phyloP scores from a whole-genome alignment of 1,140 invertebrate species.

The Caerostris darwini region DNA sequence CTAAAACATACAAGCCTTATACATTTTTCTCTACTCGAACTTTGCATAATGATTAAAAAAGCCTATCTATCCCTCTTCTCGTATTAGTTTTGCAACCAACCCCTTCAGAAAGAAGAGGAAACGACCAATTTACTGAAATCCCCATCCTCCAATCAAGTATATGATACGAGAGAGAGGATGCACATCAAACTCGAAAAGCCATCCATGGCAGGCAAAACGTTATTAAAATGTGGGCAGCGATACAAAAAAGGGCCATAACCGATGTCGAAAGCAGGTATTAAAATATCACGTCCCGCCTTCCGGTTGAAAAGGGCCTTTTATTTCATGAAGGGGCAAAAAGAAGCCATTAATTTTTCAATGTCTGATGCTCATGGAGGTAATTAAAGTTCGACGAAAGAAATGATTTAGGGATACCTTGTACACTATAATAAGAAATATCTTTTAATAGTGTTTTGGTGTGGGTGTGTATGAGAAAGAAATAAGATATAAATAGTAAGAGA shows the following conservation, averaged over 20 bases:
- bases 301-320: constrained; percentile 44
- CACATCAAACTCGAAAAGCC: constrained; percentile 33
- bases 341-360: constrained; percentile 22
- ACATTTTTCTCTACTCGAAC: too few species aligned
- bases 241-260: background rate
- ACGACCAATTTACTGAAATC: constrained; percentile 54
- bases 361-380: background rate
- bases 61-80: background rate
- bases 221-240: constrained; percentile 17
- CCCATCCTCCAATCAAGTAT: constrained; percentile 39
- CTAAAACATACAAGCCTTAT: too few species aligned
- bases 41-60: too few species aligned
- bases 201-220: background rate
- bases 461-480: background rate
- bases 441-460: background rate
- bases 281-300: constrained; percentile 59
- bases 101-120: constrained; percentile 43
- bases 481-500: background rate
- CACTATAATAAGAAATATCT: background rate
- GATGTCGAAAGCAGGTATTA: constrained; percentile 37
- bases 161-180: constrained; percentile 34
- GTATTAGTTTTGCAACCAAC: constrained; percentile 7
- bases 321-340: constrained; percentile 50
- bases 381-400: constrained; percentile 33
- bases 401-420: constrained; percentile 5